Evolutionary conservation across 2,888 invertebrate species (phyloP).

Genomic region (Trichopoda pennipes): DNA sequence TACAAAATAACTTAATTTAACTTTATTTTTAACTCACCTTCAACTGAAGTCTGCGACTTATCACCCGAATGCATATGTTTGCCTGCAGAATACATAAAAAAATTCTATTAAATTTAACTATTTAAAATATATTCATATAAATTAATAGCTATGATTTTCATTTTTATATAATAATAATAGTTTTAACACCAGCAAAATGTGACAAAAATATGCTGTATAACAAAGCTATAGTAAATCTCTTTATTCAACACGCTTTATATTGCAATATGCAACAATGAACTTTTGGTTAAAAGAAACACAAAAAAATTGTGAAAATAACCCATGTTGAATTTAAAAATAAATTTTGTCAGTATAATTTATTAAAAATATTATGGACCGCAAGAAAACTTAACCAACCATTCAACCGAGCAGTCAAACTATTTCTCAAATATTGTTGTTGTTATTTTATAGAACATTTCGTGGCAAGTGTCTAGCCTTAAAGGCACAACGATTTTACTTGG

Average conservation of each 20-base stretch:
- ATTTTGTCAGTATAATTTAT: constrained; percentile 58
- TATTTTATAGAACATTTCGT: constrained; percentile 37
- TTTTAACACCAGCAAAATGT: constrained; percentile 31
- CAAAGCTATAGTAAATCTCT: constrained; percentile 52
- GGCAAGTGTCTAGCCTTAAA: constrained; percentile 50
- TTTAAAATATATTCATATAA: not conserved
- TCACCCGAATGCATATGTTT: constrained; percentile 79
- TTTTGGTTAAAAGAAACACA: not conserved
- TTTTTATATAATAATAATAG: not conserved
- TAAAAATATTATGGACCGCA: constrained; percentile 47
- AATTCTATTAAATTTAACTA: not conserved
- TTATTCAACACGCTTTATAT: constrained; percentile 53
- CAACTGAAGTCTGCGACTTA: constrained; percentile 77
- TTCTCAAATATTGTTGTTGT: constrained; percentile 5
- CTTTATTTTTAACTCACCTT: constrained; percentile 74
- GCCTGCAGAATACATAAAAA: constrained; percentile 73
- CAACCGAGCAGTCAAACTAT: constrained; percentile 18
- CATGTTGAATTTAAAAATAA: constrained; percentile 22
- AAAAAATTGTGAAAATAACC: not conserved
- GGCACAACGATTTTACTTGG: constrained; percentile 31
- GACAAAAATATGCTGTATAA: constrained; percentile 31
- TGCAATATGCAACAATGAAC: constrained; percentile 27
- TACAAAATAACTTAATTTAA: no score
- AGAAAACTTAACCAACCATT: constrained; percentile 41
- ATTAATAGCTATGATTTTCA: not conserved